Conservation (phyloP, 2,113 vertebrate genomes). For the Verasper variegatus region DNA sequence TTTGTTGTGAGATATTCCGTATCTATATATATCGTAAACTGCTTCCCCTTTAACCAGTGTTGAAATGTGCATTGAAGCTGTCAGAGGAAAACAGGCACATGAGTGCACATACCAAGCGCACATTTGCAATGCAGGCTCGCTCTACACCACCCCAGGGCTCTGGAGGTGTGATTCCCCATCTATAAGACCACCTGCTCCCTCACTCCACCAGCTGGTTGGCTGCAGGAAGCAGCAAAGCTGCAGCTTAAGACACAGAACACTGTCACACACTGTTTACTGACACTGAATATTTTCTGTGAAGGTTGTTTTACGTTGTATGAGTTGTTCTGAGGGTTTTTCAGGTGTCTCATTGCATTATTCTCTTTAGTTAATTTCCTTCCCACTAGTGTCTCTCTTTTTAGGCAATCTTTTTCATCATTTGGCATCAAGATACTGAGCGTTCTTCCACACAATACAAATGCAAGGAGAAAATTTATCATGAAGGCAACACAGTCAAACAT, state of each 20-base stretch:
- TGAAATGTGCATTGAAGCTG: background rate
- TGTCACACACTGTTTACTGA: conserved; percentile 4
- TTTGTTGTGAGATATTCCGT: background rate
- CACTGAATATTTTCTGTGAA: background rate
- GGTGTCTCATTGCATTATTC: too few species aligned
- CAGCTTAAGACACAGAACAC: background rate
- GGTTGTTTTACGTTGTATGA: background rate
- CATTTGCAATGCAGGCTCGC: conserved; percentile 3
- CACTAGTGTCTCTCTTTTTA: too few species aligned
- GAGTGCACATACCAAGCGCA: background rate
- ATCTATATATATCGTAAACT: background rate
- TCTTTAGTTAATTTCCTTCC: too few species aligned
- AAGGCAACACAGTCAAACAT: too few species aligned
- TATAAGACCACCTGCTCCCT: conserved; percentile 45
- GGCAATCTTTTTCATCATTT: background rate
- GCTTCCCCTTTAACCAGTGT: background rate
- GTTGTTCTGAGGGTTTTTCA: background rate
- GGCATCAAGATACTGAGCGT: too few species aligned
- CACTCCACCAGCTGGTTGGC: conserved; percentile 21
- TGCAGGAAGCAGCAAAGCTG: background rate
- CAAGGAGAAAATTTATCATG: too few species aligned
- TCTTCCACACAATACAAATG: too few species aligned
- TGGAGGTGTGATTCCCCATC: conserved; percentile 38
- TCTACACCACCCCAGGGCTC: conserved; percentile 7
- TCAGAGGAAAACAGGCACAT: conserved; percentile 1